Conservation (phyloP, 2,888 invertebrate species). For the Eristalis tenax region DNA sequence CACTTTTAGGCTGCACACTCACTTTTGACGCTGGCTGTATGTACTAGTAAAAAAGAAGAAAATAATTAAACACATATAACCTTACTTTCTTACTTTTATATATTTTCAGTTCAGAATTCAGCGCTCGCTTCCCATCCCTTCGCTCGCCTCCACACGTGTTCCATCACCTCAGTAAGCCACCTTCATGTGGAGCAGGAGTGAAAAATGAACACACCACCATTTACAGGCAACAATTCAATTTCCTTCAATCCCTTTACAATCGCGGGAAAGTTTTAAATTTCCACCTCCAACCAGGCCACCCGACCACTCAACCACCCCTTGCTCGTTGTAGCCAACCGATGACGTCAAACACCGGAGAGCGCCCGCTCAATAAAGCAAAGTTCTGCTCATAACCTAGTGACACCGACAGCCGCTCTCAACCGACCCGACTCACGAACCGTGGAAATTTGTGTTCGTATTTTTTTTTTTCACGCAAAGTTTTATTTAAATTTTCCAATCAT, state of each 20-base stretch:
- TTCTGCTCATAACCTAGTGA: not conserved
- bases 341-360: slow-evolving; percentile 51
- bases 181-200: too few relatives aligned
- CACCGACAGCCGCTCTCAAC: not conserved
- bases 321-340: too few relatives aligned
- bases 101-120: not conserved
- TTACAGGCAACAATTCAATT: slow-evolving; percentile 37
- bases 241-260: slow-evolving; percentile 1
- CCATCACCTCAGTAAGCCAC: not conserved
- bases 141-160: not conserved
- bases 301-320: not conserved
- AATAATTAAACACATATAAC: too few relatives aligned
- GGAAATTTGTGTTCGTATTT: not conserved
- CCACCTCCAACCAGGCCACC: not conserved
- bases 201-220: slow-evolving; percentile 18
- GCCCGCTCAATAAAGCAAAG: not conserved
- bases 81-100: too few relatives aligned
- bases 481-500: slow-evolving; percentile 38
- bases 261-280: not conserved
- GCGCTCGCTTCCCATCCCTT: too few relatives aligned
- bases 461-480: not conserved
- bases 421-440: not conserved
- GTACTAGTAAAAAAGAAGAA: too few relatives aligned
- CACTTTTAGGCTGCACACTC: too few relatives aligned
- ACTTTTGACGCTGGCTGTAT: too few relatives aligned